A percentile compares a stretch with the other conserved stretches of the same genome.
These are phyloP conservation scores for Caenorhabditis sp. DNA, from an alignment of 2,888 invertebrate genomes.

Conservation along the genomic window DNA sequence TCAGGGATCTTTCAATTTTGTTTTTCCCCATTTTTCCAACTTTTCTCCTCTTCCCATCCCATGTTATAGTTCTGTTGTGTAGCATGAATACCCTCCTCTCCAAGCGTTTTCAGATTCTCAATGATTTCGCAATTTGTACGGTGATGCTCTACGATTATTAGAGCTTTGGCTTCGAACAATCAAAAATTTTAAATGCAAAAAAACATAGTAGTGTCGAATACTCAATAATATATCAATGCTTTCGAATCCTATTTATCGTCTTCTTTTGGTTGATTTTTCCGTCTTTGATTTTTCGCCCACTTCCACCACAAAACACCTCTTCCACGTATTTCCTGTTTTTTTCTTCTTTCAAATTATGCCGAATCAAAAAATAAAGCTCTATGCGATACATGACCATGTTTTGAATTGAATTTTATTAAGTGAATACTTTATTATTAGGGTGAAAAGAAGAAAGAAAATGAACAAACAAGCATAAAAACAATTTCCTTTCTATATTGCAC, in stretches of 20 bases:
- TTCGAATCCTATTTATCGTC: conserved; percentile 21
- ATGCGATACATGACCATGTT: conserved; percentile 5
- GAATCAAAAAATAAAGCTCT: conserved; percentile 28
- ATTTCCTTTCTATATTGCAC: conserved; percentile 48
- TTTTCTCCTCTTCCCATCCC: not conserved
- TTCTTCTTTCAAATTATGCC: conserved; percentile 13
- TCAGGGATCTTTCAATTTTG: conserved; percentile 55
- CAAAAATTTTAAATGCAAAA: conserved; percentile 12
- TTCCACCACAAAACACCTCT: conserved; percentile 11
- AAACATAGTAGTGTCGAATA: conserved; percentile 7
- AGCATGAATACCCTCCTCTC: conserved; percentile 15
- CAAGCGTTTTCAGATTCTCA: conserved; percentile 59
- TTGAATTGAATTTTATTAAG: conserved; percentile 20
- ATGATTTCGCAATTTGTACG: conserved; percentile 65
- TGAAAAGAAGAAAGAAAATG: not conserved
- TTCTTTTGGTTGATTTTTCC: conserved; percentile 34
- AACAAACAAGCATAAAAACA: conserved; percentile 9
- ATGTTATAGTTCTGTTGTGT: conserved; percentile 40
- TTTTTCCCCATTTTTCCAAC: conserved; percentile 10
- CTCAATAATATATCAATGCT: conserved; percentile 28
- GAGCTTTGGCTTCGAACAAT: conserved; percentile 43
- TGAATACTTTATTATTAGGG: conserved; percentile 36
- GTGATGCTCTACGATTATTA: conserved; percentile 60
- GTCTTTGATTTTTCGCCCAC: not conserved
- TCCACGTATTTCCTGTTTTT: conserved; percentile 50